Base-by-base conservation (phyloP, 2,797 vertebrate genomes). In the Pelobates cultripes region DNA sequence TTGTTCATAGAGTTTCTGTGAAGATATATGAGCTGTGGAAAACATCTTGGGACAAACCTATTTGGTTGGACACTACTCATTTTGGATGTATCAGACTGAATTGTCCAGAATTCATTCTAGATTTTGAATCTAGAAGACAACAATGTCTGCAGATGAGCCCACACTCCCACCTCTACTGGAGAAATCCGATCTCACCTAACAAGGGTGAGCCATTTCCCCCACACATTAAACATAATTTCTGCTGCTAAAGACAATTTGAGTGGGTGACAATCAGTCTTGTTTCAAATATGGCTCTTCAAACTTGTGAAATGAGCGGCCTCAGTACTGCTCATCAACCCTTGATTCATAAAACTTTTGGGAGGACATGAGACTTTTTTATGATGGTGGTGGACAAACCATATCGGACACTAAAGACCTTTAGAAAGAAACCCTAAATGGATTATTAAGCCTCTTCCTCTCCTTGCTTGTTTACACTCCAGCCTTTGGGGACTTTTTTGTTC, bases 401-500 rank as follows among this genome's bases (percentile, higher is more conserved):
- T 53, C 53, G 3, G 51, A 43, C 73, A 15, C 14, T 66, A 66
- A 10, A 53, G 9, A 43, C 12, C 2, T 60, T 60, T n/a, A 60
- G 57, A 10, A 60, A 60, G 28, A 64, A 14, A 1, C 17, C 14
- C 28, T 64, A 14, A 40, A 28, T 28, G 28, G 61, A 14, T 57
- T 2, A 28, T 7, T 9, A 40, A 44, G 28, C 40, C 68, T 66
- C 63, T 78, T 51, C 55, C 15, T 2, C 51, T 57, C 53, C 64
- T 42, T 75, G 72, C 82, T 79, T 71, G 82, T 84, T 84, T 84
- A 84, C 82, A 84, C 82, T 79, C 77, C 82, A 75, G 45, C 67
- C 67, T 43, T 66, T 53, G 12, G n/a, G 80, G 81, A 45, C 17
- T 43, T 76, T 70, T 51, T 64, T 72, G 41, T 75, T 71, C 17